Evolutionary conservation across 2,797 vertebrate species (phyloP), one percentile per base, ranked within the genome.

Genomic region (Acanthurus tractus): DNA sequence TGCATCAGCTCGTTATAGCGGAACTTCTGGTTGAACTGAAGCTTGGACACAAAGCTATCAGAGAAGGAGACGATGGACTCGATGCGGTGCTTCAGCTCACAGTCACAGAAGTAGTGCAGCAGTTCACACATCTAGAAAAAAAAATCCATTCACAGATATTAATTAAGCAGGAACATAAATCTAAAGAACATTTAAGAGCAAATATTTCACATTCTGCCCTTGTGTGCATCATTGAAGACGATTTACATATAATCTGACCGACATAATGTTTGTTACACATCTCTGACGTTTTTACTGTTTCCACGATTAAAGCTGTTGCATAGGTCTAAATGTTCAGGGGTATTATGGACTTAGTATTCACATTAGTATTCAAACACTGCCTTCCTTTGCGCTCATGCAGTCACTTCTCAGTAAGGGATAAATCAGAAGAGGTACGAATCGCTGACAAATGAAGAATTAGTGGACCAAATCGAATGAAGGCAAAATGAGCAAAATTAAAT

Each of bases 41-140:
- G 92, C 93, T 98, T 99, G 75, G 97, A 97, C 57, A 99, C 98
- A 0, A 97, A 99, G 81, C 72, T 96, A 93, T 99, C 98, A 0
- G 98, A 97, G 85, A 99, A 99, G 0, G 97, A 97, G 78, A 97
- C 98, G 25, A 99, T 99, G 80, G 98, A 96, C 93, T 99, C 98
- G 76, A 99, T 97, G 53, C 98, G 96, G 38, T 99, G 98, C 90
- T 98, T 97, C 67, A 99, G 94, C 88, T 99, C 98, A 77, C 98
- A 99, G 94, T 99, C 98, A 82, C 98, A 99, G 95, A 99, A 98
- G 79, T 99, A 99, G 95, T 97, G 97, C 53, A 99, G 97, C 62
- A 99, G 96, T 89, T 99, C 97, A 50, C 98, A 99, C 98, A 99
- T 99, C 98, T 99, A 93, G 20, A 75, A 17, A 81, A 29, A 63